Conservation (phyloP, 2,888 invertebrate genomes). For the Melikaiella ostensackeni region DNA sequence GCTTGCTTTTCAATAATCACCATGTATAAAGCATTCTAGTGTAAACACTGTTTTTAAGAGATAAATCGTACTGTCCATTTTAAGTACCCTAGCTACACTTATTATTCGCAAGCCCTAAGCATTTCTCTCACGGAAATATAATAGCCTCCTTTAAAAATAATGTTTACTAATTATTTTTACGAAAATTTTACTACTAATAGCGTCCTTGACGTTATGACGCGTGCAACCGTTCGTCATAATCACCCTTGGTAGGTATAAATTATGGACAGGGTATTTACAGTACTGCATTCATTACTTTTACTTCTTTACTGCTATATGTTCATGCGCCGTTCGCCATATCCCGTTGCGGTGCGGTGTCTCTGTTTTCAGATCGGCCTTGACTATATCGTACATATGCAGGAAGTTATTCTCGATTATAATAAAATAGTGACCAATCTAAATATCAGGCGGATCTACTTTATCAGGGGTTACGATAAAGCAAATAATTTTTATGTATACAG, state of each 20-base stretch:
- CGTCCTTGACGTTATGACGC: background rate
- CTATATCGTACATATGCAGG: background rate
- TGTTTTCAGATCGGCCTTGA: conserved; percentile 7
- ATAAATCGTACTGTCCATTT: conserved; percentile 1
- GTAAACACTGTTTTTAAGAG: conserved; percentile 7
- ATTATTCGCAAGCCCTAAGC: background rate
- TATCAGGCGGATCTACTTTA: background rate
- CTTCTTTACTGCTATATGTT: background rate
- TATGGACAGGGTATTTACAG: background rate
- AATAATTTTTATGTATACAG: background rate
- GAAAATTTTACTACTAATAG: background rate
- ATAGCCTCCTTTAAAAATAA: background rate
- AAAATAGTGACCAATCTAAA: conserved; percentile 1
- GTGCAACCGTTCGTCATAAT: background rate
- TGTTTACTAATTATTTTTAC: background rate
- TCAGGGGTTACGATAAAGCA: background rate
- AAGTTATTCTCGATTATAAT: background rate
- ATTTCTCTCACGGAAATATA: background rate
- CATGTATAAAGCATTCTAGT: conserved; percentile 1
- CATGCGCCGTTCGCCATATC: background rate
- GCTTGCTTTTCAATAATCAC: conserved; percentile 2
- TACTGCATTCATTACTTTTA: conserved; percentile 9
- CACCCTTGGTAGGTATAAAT: background rate
- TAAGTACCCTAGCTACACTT: conserved; percentile 1
- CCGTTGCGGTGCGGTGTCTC: background rate